phyloP scores from a whole-genome alignment of 2,113 vertebrate species.

The Eptesicus fuscus region DNA sequence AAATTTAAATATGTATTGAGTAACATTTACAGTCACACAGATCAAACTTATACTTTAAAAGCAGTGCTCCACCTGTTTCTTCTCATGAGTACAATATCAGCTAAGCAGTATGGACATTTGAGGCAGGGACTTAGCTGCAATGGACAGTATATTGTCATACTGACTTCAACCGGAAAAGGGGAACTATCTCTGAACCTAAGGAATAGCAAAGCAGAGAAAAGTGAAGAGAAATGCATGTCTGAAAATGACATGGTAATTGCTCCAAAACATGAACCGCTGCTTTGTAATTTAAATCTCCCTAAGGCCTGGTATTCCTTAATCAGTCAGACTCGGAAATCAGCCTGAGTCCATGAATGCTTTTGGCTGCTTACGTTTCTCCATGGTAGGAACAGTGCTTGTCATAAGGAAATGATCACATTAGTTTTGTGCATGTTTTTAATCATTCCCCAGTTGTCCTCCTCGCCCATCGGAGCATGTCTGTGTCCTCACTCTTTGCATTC shows the following conservation, averaged over 20 bases:
- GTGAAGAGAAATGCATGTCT: background rate
- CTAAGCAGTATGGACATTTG: background rate
- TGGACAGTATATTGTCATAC: background rate
- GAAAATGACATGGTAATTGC: constrained; percentile 46
- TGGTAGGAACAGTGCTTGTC: background rate
- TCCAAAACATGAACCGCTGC: constrained; percentile 26
- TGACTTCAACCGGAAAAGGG: background rate
- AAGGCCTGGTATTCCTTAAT: background rate
- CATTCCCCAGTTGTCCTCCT: constrained; percentile 1
- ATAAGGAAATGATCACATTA: background rate
- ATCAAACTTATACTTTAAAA: background rate
- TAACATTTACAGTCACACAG: background rate
- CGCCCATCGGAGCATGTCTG: background rate
- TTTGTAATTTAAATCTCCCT: constrained; percentile 31
- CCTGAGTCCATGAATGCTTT: background rate
- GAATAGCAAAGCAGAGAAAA: background rate
- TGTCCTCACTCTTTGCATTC: constrained; percentile 29
- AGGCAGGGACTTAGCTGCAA: background rate
- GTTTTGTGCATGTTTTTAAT: background rate
- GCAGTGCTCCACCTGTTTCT: background rate
- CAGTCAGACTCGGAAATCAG: background rate
- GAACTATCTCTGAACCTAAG: background rate
- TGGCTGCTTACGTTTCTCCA: background rate
- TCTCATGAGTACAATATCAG: background rate
- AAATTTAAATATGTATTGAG: background rate